These are phyloP conservation scores for Mus spretus DNA, from an alignment of 2,797 vertebrate genomes.

Conservation along the genomic window DNA sequence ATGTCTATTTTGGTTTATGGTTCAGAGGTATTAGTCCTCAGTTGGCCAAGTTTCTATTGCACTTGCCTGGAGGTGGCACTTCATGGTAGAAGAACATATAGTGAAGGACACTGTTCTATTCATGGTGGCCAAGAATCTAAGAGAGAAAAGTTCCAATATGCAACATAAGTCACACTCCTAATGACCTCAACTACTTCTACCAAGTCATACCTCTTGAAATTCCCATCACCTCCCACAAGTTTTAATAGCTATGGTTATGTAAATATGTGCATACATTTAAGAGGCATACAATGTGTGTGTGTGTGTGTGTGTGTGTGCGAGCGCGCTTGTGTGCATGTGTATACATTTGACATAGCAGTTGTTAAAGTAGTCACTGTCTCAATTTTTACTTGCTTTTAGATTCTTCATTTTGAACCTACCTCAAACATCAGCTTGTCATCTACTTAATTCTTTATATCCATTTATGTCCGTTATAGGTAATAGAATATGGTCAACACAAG, in stretches of 20 bases:
- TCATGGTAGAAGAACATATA: not conserved
- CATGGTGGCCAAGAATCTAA: not conserved
- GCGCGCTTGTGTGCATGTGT: not conserved
- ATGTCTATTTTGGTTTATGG: not conserved
- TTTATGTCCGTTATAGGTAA: slow-evolving; percentile 40
- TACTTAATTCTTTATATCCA: slow-evolving; percentile 55
- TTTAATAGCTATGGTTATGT: not conserved
- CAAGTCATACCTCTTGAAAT: not conserved
- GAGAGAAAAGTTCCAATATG: not conserved
- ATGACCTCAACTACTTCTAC: not conserved
- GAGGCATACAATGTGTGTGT: not conserved
- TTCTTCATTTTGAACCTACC: slow-evolving; percentile 33
- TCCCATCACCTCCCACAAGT: not conserved
- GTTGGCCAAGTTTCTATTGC: not conserved
- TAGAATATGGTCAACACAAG: slow-evolving; percentile 20
- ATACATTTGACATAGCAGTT: not conserved
- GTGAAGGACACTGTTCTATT: not conserved
- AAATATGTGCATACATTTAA: not conserved
- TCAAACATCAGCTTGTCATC: not conserved
- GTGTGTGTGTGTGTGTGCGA: too few species aligned
- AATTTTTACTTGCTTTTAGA: slow-evolving; percentile 59
- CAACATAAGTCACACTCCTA: not conserved
- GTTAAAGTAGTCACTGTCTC: not conserved
- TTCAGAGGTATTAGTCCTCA: not conserved
- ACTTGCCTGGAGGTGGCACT: not conserved